Evolutionary conservation across 2,888 invertebrate genomes (phyloP), one percentile per base, ranked within the genome.

Genomic region (Ariolimax columbianus): DNA sequence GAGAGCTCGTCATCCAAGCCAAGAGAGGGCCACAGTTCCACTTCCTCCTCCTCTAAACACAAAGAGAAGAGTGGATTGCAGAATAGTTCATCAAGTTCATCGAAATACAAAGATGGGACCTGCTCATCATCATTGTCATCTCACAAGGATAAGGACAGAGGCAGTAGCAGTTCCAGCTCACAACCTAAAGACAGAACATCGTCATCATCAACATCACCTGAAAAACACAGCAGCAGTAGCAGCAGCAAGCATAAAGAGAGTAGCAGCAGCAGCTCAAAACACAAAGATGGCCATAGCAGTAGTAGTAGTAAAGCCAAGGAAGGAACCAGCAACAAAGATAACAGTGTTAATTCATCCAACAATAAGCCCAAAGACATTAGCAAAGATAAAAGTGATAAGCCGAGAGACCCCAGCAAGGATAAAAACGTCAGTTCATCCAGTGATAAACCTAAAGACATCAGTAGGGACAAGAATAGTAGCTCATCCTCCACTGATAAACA

Each of bases 231-330:
- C 30, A 86, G 78, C 47, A 81, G 83, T 38, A 73, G 83, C 36
- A 79, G 77, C 59, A 47, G 14, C 9, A 82, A 86, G 40, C 83
- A 85, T 68, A 87, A 88, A 77, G 87, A 89, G 75, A 88, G 89
- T n/a, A n/a, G n/a, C 43, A 89, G 90, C 87, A 90, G 89, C 89
- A 90, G 84, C 79, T 80, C 51, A 14, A 51, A 70, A 17, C 63
- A 81, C 26, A 38, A 77, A 70, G 68, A 77, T 51, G 11, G 75
- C 88, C 14, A 55, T 23, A 55, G 55, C 55, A 55, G 55, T 55
- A 90, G 55, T 55, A 90, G 88, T 68, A 89, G 89, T 78, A 85
- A 83, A 82, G 38, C 66, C 30, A 84, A 88, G 51, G 86, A 88
- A 26, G 80, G 47, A 4, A 55, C 40, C 80, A 38, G 59, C 47